Percentiles rank a stretch among this genome's conserved stretches.
Evolutionary conservation across 2,888 invertebrate genomes (phyloP).

Genomic region (Acleris literana): DNA sequence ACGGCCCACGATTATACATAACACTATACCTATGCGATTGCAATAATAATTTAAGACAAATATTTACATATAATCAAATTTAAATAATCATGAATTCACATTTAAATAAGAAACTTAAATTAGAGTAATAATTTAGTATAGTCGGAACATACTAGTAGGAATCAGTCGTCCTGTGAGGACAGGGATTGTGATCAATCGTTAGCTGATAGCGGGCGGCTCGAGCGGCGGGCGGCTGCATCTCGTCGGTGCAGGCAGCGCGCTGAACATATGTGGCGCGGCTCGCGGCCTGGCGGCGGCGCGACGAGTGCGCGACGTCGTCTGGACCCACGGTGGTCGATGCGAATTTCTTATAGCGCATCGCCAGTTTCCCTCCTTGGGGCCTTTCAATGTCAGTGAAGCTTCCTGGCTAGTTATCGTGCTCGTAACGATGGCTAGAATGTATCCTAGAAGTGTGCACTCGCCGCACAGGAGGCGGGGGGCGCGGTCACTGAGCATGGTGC

Average conservation of each 20-base stretch:
- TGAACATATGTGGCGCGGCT: constrained; percentile 51
- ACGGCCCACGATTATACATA: constrained; percentile 61
- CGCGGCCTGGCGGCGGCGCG: constrained; percentile 41
- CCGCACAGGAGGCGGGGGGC: constrained; percentile 56
- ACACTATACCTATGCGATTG: constrained; percentile 76
- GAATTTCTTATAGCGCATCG: constrained; percentile 6
- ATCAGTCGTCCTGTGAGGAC: constrained; percentile 78
- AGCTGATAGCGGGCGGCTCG: constrained; percentile 52
- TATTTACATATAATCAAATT: constrained; percentile 78
- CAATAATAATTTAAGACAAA: constrained; percentile 78
- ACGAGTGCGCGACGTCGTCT: constrained; percentile 38
- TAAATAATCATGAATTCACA: constrained; percentile 73
- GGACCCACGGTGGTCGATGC: constrained; percentile 30
- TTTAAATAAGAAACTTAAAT: constrained; percentile 78
- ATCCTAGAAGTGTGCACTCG: constrained; percentile 74
- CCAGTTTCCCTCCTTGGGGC: constrained; percentile 38
- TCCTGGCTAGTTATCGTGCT: constrained; percentile 65
- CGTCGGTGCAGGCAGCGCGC: constrained; percentile 43
- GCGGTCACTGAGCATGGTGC: constrained; percentile 54
- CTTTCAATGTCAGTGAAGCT: constrained; percentile 54
- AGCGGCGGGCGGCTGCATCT: constrained; percentile 44
- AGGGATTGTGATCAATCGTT: constrained; percentile 54
- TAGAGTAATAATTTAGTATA: constrained; percentile 78
- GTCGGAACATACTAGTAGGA: constrained; percentile 80
- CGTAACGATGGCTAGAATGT: constrained; percentile 71